Base-by-base conservation (phyloP, 2,113 vertebrate genomes). In the Sula dactylatra region DNA sequence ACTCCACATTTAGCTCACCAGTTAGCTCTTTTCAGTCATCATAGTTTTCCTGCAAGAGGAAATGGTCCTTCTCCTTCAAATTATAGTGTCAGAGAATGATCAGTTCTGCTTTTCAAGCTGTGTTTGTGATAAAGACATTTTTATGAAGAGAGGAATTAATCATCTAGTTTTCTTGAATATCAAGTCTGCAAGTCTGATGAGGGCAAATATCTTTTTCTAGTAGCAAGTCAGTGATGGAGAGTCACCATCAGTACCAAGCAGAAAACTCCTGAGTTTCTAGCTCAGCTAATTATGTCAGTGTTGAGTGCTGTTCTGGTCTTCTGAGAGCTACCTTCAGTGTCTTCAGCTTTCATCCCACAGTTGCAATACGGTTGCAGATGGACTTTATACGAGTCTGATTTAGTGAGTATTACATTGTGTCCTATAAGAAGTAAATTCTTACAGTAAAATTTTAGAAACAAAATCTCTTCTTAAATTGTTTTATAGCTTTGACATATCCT, bases 41-140 rank as follows among this genome's bases (percentile, higher is more conserved):
- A 32, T 13, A 85, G 49, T 87, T 94, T 95, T 94, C 93, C 78
- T 94, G 40, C 49, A 85, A 85, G 91, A 85, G 83, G 88, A 94
- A 91, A 89, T 82, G 64, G 72, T 94, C 78, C 50, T 93, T 92
- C 64, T 95, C 38, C 47, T 78, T 62, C 65, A 86, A 92, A 79
- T 67, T 80, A 54, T 5, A 76, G 72, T 29, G 45, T 59, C 79
- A 92, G 58, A 79, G 70, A 85, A 82, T 29, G 49, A 89, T 66
- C 77, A 70, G 34, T 92, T 95, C 84, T 91, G 74, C 86, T 95
- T 92, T 94, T 67, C 70, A 87, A 67, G 49, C 66, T 65, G 65
- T 40, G 36, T 59, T 94, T 77, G 21, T 61, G 27, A 89, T 54
- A 72, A 67, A 71, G 44, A 58, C 61, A 50, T 84, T 93, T 91